A percentile compares a stretch with the other conserved stretches of the same genome.
These are phyloP conservation scores for Spinus pinus DNA, from an alignment of 2,797 vertebrate genomes.

Conservation along the genomic window DNA sequence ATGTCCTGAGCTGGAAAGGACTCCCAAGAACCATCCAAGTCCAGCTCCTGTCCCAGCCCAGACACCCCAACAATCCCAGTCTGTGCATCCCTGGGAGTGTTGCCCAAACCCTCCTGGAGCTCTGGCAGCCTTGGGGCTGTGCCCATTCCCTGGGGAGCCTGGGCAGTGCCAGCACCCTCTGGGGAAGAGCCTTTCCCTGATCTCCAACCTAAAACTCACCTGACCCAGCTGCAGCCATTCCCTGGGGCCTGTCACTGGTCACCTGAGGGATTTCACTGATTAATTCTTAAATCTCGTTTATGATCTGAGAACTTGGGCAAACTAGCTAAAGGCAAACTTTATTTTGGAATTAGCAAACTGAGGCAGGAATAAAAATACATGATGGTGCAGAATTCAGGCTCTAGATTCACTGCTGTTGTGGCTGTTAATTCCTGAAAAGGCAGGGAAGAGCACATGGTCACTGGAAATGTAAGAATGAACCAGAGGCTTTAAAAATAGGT, in stretches of 20 bases:
- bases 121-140: background rate
- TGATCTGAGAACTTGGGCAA: background rate
- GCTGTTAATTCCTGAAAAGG: background rate
- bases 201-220: accelerated
- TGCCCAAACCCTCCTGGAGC: background rate
- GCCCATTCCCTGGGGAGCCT: background rate
- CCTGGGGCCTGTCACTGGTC: background rate
- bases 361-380: background rate
- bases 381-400: background rate
- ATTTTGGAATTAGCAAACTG: background rate
- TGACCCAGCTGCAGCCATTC: accelerated
- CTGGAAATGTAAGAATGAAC: background rate
- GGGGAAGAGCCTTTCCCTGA: background rate
- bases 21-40: background rate
- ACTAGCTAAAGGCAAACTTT: background rate
- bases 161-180: background rate
- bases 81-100: accelerated
- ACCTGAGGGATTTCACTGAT: background rate
- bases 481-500: background rate
- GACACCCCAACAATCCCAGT: background rate
- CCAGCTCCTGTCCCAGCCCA: accelerated
- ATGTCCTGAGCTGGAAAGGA: background rate
- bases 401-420: background rate
- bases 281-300: background rate
- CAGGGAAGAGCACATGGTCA: background rate